Evolutionary conservation across 2,888 invertebrate genomes (phyloP).

Genomic region (Pheosia gnoma): DNA sequence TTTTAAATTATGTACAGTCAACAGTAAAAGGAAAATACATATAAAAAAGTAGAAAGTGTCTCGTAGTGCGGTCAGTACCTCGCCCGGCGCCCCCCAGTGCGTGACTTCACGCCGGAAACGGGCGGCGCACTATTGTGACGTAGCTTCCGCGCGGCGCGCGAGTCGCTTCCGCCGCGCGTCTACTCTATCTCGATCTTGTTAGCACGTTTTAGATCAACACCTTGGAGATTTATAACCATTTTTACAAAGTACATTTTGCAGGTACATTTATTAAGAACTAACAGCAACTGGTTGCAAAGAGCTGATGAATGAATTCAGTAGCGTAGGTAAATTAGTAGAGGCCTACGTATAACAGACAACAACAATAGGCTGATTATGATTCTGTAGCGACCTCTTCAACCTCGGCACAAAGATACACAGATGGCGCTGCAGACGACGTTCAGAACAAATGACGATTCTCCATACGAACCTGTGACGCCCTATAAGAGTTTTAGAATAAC

Average conservation of each 20-base stretch:
- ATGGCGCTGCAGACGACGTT: too few relatives aligned
- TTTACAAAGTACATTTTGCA: too few relatives aligned
- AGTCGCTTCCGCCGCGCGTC: constrained; percentile 51
- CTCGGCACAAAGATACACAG: too few relatives aligned
- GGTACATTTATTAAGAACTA: too few relatives aligned
- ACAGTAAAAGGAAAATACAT: background rate
- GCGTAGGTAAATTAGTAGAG: background rate
- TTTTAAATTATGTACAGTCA: too few relatives aligned
- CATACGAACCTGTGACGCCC: too few relatives aligned
- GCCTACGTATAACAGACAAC: background rate
- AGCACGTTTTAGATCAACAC: constrained; percentile 36
- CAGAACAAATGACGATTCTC: too few relatives aligned
- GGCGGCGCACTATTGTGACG: constrained; percentile 53
- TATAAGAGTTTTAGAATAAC: too few relatives aligned
- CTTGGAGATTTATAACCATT: constrained; percentile 34
- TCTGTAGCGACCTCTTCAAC: background rate
- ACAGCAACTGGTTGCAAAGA: background rate
- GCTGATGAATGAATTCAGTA: background rate
- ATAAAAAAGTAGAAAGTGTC: constrained; percentile 32
- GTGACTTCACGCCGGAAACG: constrained; percentile 68
- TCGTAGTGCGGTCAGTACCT: constrained; percentile 41
- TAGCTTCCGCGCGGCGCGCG: constrained; percentile 62
- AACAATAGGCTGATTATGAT: background rate
- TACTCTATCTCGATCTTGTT: constrained; percentile 59
- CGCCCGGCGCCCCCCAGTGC: constrained; percentile 51